phyloP scores from a whole-genome alignment of 2,888 invertebrate species.

The Tanypteryx hageni region DNA sequence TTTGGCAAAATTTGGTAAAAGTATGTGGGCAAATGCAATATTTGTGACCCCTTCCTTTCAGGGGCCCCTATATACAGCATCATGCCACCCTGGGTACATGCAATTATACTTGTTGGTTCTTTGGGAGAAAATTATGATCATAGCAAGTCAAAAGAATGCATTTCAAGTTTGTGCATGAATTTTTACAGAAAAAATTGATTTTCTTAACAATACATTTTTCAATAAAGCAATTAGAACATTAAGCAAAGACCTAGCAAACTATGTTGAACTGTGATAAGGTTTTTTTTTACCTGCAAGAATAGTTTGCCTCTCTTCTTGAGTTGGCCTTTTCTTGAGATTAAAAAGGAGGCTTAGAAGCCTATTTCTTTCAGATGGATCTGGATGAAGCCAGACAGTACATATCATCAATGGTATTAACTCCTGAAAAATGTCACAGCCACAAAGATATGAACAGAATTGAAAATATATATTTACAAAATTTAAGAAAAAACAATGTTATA shows the following conservation, averaged over 20 bases:
- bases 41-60: no score
- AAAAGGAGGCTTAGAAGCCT: conserved; percentile 82
- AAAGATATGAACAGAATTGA: not conserved
- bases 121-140: no score
- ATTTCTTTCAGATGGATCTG: conserved; percentile 79
- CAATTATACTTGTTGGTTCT: no score
- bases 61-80: no score
- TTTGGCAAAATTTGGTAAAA: no score
- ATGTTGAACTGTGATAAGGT: not conserved
- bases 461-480: not conserved
- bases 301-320: conserved; percentile 80
- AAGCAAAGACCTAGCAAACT: not conserved
- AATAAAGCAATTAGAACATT: not conserved
- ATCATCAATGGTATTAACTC: conserved; percentile 83
- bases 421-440: conserved; percentile 70
- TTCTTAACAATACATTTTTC: no score
- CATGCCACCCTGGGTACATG: no score
- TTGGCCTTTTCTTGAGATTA: conserved; percentile 84
- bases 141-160: no score
- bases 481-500: not conserved
- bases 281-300: conserved; percentile 76
- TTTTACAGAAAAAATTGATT: no score
- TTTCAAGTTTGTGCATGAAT: no score
- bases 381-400: conserved; percentile 80
- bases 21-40: no score